Conservation (phyloP, 2,888 invertebrate species). For the Netelia melanura region DNA sequence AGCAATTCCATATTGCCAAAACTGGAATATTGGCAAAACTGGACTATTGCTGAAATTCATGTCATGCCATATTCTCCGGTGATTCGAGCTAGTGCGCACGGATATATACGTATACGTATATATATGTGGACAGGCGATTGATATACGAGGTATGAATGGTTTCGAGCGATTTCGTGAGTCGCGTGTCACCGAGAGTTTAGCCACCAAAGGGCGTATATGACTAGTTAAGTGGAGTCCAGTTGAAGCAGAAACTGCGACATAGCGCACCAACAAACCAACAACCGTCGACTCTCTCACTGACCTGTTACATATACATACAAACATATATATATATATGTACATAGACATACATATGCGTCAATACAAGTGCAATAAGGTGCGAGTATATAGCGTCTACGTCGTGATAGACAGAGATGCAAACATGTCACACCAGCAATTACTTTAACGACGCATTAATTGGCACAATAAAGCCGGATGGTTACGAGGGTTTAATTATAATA, state of each 20-base stretch:
- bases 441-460: conserved; percentile 82
- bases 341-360: conserved; percentile 13
- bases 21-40: too few species aligned
- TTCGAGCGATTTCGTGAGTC: conserved; percentile 47
- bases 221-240: conserved; percentile 16
- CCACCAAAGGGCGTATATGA: neutral
- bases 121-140: conserved; percentile 33
- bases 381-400: conserved; percentile 23
- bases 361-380: conserved; percentile 31
- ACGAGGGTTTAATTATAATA: conserved; percentile 82
- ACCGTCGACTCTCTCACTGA: conserved; percentile 4
- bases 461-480: conserved; percentile 78
- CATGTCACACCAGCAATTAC: conserved; percentile 76
- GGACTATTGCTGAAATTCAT: too few species aligned
- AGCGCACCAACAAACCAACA: conserved; percentile 46
- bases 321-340: conserved; percentile 23
- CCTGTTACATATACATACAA: conserved; percentile 4
- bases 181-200: conserved; percentile 26
- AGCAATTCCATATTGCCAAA: too few species aligned
- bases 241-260: conserved; percentile 44
- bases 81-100: neutral
- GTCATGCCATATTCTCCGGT: too few species aligned
- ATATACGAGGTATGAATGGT: conserved; percentile 52
- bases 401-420: conserved; percentile 58
- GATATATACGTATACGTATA: conserved; percentile 8